Evolutionary conservation across 30 jellyfish, hydroid and myxozoan genomes (phyloP), one percentile per base, ranked within the genome.

Genomic region (Chironex yamaguchii): DNA sequence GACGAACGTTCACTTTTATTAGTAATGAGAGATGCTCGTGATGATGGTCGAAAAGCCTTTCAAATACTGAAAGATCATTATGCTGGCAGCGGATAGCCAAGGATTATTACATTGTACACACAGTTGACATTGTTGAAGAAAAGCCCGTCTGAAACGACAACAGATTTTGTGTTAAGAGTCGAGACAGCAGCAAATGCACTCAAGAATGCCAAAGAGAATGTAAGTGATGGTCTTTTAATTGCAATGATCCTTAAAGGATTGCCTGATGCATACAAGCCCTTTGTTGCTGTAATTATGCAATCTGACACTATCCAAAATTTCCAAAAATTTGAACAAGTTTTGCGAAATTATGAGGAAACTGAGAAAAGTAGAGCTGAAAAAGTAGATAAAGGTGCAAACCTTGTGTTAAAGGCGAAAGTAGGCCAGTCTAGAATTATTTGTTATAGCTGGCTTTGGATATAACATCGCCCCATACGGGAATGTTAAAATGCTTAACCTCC

Each of bases 261-360:
- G 32, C 92, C 87, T 20, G 88, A 27, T 6, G 34, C 22, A 17
- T 82, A 51, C 79, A 82, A 82, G 22, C 69, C 92, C 1, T 67
- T 82, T 52, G 50, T 27, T 21, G 79, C 31, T 0, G 88, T 82
- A 23, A 23, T 62, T 36, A 82, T 86, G 2, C 87, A 82, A 29
- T 26, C 51, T 29, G 79, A 67, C 24, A 89, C 30, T 51, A 25
- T 30, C 12, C 94, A 67, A 42, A 79, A 49, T 69, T 81, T 89
- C 29, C 63, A 62, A 30, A 77, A 79, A 54, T 81, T 89, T 62
- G 71, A 89, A 82, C 96, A 13, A 2, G 85, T 95, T 4, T 90
- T 81, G 24, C 52, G 79, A 81, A 89, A 78, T 49, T 81, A 50
- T 49, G 97, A 89, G 67, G 95, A 89, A 11, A 81, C 96, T 24